phyloP scores from a whole-genome alignment of 2,888 invertebrate genomes.

The Brenthis daphne region DNA sequence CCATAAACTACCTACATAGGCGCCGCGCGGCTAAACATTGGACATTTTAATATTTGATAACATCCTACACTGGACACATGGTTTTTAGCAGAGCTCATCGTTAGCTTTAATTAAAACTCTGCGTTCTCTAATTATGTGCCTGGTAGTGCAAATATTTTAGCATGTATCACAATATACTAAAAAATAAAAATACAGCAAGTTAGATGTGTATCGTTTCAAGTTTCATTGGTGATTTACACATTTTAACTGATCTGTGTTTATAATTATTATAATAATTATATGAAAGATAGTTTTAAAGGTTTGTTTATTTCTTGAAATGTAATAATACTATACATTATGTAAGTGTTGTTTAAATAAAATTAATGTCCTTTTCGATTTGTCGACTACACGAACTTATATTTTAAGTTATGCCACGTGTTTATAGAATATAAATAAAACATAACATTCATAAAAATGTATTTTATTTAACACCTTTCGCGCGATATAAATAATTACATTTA shows the following conservation, averaged over 20 bases:
- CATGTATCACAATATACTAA: too few relatives aligned
- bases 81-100: too few relatives aligned
- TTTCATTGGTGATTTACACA: background rate
- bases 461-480: slow-evolving; percentile 26
- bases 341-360: slow-evolving; percentile 13
- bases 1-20: background rate
- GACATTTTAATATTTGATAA: slow-evolving; percentile 1
- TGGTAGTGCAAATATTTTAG: background rate
- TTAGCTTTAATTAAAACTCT: too few relatives aligned
- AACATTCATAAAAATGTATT: slow-evolving; percentile 20
- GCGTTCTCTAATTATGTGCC: too few relatives aligned
- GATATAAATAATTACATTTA: slow-evolving; percentile 2
- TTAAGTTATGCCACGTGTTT: slow-evolving; percentile 35
- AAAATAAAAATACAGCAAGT: too few relatives aligned
- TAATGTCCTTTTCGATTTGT: slow-evolving; percentile 24
- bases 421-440: slow-evolving; percentile 31
- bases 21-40: background rate
- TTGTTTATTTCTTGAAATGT: slow-evolving; percentile 9
- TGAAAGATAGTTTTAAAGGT: background rate
- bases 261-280: background rate
- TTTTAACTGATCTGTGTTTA: slow-evolving; percentile 1
- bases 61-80: too few relatives aligned
- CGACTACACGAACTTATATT: slow-evolving; percentile 23
- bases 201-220: too few relatives aligned
- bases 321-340: slow-evolving; percentile 8